These are phyloP conservation scores for Acrocephalus arundinaceus DNA, from an alignment of 2,113 vertebrate genomes.

Conservation along the genomic window DNA sequence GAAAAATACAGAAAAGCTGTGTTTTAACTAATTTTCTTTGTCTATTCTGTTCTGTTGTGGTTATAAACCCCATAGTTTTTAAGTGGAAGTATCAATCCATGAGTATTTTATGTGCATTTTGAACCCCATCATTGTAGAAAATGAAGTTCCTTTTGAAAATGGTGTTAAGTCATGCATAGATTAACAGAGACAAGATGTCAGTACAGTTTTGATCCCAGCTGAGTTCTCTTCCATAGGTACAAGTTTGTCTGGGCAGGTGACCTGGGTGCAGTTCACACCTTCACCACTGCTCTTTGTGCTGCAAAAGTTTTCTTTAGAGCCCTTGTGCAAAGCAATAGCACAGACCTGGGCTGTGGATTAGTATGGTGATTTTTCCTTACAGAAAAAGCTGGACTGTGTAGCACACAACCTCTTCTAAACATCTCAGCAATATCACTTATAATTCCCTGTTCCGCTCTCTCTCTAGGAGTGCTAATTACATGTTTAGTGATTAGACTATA, in stretches of 20 bases:
- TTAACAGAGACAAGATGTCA: not conserved
- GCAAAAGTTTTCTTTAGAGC: not conserved
- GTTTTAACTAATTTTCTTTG: not conserved
- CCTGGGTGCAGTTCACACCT: not conserved
- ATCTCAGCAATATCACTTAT: not conserved
- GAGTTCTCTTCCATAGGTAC: not conserved
- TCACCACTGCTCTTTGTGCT: not conserved
- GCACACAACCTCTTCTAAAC: not conserved
- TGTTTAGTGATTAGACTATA: not conserved
- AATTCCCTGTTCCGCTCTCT: not conserved
- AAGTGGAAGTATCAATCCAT: not conserved
- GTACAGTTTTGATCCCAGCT: not conserved
- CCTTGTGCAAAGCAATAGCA: not conserved
- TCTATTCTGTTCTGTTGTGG: not conserved
- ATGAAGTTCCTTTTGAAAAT: not conserved
- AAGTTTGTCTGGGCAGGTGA: not conserved
- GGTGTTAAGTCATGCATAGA: not conserved
- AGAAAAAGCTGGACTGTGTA: not conserved
- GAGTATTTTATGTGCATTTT: rapidly evolving
- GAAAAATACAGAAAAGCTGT: not conserved
- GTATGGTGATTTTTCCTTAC: not conserved
- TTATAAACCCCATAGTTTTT: not conserved
- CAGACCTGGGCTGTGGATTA: not conserved
- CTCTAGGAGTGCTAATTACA: not conserved
- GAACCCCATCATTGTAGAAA: not conserved